Evolutionary conservation across 2,113 vertebrate species (phyloP).

Genomic region (Ictalurus furcatus): DNA sequence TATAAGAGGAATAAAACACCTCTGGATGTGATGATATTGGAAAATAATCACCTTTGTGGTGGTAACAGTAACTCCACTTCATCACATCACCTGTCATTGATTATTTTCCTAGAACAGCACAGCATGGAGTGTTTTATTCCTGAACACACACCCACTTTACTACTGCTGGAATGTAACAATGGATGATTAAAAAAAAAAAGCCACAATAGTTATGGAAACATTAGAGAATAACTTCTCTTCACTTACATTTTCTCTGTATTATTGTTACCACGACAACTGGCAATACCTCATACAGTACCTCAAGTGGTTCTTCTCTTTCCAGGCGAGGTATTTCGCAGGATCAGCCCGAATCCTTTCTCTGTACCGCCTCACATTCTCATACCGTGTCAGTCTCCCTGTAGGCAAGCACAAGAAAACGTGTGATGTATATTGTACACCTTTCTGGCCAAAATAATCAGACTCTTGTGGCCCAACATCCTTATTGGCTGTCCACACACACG

Average conservation of each 20-base stretch:
- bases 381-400: constrained; percentile 37
- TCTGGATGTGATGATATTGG: background rate
- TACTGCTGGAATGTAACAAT: background rate
- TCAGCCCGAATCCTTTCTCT: constrained; percentile 52
- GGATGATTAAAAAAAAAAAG: background rate
- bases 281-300: constrained; percentile 35
- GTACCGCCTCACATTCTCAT: constrained; percentile 48
- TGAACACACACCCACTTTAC: background rate
- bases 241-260: background rate
- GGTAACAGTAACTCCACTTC: background rate
- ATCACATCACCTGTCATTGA: background rate
- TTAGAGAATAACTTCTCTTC: background rate
- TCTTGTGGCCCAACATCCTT: background rate
- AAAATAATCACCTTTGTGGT: background rate
- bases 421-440: background rate
- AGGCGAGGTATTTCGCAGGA: constrained; percentile 43
- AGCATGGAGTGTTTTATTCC: background rate
- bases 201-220: background rate
- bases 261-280: background rate
- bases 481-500: background rate
- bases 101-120: background rate
- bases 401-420: background rate
- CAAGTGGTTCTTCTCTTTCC: constrained; percentile 48
- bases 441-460: background rate
- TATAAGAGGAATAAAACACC: background rate